Evolutionary conservation across 2,888 invertebrate genomes (phyloP).

Genomic region (Lasioglossum morio): DNA sequence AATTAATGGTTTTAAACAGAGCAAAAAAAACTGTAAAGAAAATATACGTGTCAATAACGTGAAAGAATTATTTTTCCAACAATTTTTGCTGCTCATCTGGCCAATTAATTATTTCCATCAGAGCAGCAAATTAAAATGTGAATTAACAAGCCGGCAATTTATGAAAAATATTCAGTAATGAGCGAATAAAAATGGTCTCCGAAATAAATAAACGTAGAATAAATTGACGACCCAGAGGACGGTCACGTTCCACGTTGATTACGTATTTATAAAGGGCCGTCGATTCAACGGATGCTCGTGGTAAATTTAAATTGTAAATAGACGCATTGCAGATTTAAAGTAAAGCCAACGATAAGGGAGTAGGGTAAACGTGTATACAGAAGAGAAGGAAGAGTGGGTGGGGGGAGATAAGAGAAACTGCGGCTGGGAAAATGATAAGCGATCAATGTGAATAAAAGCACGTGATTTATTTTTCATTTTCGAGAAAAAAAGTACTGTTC

Average conservation of each 20-base stretch:
- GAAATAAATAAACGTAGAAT: conserved; percentile 3
- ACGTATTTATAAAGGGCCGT: conserved; percentile 53
- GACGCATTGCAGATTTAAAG: conserved; percentile 45
- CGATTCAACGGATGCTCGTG: conserved; percentile 43
- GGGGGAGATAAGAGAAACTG: background rate
- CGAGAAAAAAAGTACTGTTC: background rate
- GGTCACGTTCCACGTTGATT: conserved; percentile 38
- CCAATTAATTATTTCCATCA: background rate
- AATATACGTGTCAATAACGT: background rate
- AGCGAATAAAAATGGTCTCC: background rate
- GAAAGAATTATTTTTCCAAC: background rate
- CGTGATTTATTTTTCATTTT: background rate
- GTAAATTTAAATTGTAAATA: conserved; percentile 63
- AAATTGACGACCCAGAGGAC: conserved; percentile 8
- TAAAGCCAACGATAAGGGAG: conserved; percentile 26
- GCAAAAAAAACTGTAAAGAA: background rate
- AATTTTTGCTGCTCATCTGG: background rate
- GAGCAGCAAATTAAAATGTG: background rate
- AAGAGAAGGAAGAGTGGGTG: background rate
- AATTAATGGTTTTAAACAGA: background rate
- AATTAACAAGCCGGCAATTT: background rate
- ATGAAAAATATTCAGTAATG: background rate
- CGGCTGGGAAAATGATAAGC: background rate
- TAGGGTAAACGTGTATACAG: background rate
- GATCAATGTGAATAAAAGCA: background rate